phyloP scores from a whole-genome alignment of 2,888 invertebrate species.

The Glaucopsyche alexis region DNA sequence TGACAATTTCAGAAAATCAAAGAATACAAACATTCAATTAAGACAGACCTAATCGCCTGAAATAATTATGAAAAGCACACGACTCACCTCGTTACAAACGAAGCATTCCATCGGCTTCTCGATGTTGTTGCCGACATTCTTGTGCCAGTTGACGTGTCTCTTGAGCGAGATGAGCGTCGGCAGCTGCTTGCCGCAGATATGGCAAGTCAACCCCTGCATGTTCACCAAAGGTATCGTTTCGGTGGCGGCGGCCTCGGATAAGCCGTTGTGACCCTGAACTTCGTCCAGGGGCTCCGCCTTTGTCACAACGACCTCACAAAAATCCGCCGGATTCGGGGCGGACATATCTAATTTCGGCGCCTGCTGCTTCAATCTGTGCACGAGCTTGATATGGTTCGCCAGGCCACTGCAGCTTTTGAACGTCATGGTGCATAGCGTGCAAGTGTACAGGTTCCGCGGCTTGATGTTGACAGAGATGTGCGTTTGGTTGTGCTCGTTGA shows the following conservation, averaged over 20 bases:
- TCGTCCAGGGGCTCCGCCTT: slow-evolving; percentile 75
- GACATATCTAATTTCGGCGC: slow-evolving; percentile 43
- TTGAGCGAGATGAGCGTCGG: slow-evolving; percentile 67
- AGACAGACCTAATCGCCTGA: neutral
- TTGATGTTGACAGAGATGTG: slow-evolving; percentile 65
- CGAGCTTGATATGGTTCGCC: slow-evolving; percentile 68
- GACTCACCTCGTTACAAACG: slow-evolving; percentile 69
- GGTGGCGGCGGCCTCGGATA: slow-evolving; percentile 55
- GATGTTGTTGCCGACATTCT: slow-evolving; percentile 62
- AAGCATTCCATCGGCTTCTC: slow-evolving; percentile 65
- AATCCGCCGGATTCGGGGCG: slow-evolving; percentile 67
- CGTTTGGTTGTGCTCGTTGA: slow-evolving; percentile 69
- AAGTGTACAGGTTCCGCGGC: slow-evolving; percentile 70
- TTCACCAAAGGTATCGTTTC: slow-evolving; percentile 49
- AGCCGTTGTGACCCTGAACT: slow-evolving; percentile 75
- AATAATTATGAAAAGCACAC: neutral
- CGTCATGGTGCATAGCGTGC: slow-evolving; percentile 62
- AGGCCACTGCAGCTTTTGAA: slow-evolving; percentile 68
- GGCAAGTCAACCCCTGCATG: slow-evolving; percentile 66
- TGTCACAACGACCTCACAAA: slow-evolving; percentile 80
- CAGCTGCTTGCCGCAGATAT: slow-evolving; percentile 70
- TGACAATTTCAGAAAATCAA: neutral
- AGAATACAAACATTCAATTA: too few relatives aligned
- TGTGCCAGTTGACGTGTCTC: slow-evolving; percentile 72
- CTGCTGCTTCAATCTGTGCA: slow-evolving; percentile 59